Evolutionary conservation across 2,888 invertebrate genomes (phyloP), one percentile per base, ranked within the genome.

Genomic region (Ariolimax columbianus): DNA sequence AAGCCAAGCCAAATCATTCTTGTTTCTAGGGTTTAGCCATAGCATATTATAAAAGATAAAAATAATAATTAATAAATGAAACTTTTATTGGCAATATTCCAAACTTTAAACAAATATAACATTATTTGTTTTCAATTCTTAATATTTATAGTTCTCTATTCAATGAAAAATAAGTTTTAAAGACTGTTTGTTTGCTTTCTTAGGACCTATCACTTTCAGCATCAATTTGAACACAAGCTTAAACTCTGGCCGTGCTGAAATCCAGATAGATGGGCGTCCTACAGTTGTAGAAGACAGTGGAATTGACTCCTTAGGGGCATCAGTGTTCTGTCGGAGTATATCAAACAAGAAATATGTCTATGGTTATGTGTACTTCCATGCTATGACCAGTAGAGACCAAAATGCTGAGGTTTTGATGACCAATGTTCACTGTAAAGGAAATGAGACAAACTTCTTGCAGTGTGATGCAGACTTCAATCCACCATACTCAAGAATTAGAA

Each of bases 371-470:
- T 70, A 36, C 36, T 6, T 2, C 17, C 43, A 40, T 36, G 1
- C 14, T 0, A 3, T 23, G n/a, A 40, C 68, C 23, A 70, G 55
- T 4, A n/a, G 17, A 30, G n/a, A 68, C 26, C n/a, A 11, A 36
- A n/a, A 43, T 47, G 30, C 33, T 1, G 43, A 77, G 3, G 88
- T 96, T 89, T 95, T 96, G 92, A 96, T 97, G 95, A 96, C 96
- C 89, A 96, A 96, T 89, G 94, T 97, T 0, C 95, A 95, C 63
- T 97, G 97, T 91, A 91, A 93, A 0, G 97, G 97, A 26, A 96
- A 96, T 88, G 97, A 97, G 93, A 95, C 95, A 0, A 95, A 95
- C 0, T 91, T 97, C 0, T 95, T 95, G 83, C 95, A 96, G 87
- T 97, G 97, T 90, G 87, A 87, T 17, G 90, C 90, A 14, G 87